Evolutionary conservation across 2,888 invertebrate species (phyloP).

Genomic region (Catonia carolina): DNA sequence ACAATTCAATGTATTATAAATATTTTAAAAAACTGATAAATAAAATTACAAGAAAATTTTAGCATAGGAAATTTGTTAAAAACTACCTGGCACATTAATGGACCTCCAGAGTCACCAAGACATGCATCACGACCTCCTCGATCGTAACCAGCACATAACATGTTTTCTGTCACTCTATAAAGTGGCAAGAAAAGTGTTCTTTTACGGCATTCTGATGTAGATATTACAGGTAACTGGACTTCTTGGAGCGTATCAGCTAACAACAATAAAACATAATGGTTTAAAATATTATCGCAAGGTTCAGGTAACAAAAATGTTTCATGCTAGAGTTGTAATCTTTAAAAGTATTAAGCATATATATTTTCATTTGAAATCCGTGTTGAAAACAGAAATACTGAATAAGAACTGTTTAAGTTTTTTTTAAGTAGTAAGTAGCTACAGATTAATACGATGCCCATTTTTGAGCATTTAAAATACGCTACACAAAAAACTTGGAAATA

Average conservation of each 20-base stretch:
- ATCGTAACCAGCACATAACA: slow-evolving; percentile 77
- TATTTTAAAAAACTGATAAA: too few relatives aligned
- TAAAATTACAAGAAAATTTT: too few relatives aligned
- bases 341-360: neutral
- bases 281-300: too few relatives aligned
- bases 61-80: too few relatives aligned
- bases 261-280: slow-evolving; percentile 28
- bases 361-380: too few relatives aligned
- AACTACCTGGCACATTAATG: slow-evolving; percentile 68
- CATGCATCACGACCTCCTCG: slow-evolving; percentile 74
- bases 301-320: neutral
- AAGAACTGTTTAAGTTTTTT: too few relatives aligned
- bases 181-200: slow-evolving; percentile 66
- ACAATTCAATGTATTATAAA: too few relatives aligned
- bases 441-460: too few relatives aligned
- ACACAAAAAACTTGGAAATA: too few relatives aligned
- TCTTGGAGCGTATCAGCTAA: slow-evolving; percentile 76
- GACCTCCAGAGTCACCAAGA: slow-evolving; percentile 73
- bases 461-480: too few relatives aligned
- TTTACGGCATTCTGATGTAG: slow-evolving; percentile 67
- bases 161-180: slow-evolving; percentile 69
- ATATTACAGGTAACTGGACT: slow-evolving; percentile 71
- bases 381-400: too few relatives aligned
- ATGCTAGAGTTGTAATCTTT: neutral
- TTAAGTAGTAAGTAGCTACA: too few relatives aligned